A percentile compares a stretch with the other conserved stretches of the same genome.
phyloP scores from a whole-genome alignment of 2,888 invertebrate genomes.

The Plagiodera versicolora region DNA sequence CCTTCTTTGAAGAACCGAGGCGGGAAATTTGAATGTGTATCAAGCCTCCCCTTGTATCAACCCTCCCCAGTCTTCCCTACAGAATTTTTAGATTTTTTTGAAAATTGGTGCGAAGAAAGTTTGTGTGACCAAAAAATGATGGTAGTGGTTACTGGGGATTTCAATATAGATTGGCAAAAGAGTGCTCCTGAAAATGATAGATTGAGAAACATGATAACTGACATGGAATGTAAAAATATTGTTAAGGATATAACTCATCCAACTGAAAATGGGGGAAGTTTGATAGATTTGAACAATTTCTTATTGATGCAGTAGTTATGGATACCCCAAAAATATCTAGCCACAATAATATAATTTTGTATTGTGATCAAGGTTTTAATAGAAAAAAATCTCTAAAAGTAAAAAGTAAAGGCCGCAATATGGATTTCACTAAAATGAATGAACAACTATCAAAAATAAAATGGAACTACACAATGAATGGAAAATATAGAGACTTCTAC shows the following conservation, averaged over 20 bases:
- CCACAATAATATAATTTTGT: neutral
- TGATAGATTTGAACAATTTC: neutral
- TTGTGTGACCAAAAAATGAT: conserved; percentile 1
- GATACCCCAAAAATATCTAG: neutral
- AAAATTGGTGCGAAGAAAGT: neutral
- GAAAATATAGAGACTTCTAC: conserved; percentile 3
- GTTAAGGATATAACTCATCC: neutral
- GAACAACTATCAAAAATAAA: neutral
- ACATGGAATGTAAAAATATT: neutral
- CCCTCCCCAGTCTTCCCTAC: too few species aligned
- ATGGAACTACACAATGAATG: neutral
- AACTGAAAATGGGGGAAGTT: neutral
- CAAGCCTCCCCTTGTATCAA: too few species aligned
- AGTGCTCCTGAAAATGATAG: neutral
- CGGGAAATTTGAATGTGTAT: too few species aligned
- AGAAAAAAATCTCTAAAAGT: neutral
- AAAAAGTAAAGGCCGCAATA: neutral
- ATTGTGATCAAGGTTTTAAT: neutral
- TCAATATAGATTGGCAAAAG: conserved; percentile 1
- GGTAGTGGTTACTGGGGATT: conserved; percentile 3
- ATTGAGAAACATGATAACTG: neutral
- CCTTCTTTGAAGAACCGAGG: too few species aligned
- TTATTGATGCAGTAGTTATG: neutral
- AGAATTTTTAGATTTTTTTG: neutral
- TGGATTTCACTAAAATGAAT: neutral